Evolutionary conservation across 2,888 invertebrate genomes (phyloP).

Genomic region (Protophormia terraenovae): DNA sequence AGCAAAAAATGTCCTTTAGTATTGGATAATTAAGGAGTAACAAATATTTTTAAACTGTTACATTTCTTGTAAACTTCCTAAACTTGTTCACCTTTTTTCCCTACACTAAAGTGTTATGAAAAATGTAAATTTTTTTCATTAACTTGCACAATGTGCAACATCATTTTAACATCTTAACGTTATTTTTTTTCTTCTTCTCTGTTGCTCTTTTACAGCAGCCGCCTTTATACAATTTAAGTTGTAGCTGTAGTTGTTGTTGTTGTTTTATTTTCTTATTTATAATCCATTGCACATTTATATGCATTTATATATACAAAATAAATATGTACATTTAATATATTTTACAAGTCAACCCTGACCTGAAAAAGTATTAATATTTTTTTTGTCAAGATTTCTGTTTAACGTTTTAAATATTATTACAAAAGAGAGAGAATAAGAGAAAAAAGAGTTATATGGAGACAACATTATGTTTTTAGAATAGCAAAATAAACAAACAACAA

Average conservation of each 20-base stretch:
- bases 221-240: slow-evolving; percentile 24
- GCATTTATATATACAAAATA: slow-evolving; percentile 32
- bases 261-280: slow-evolving; percentile 18
- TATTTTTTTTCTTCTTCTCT: neutral
- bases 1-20: too few species aligned
- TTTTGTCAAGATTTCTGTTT: slow-evolving; percentile 19
- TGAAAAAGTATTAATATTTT: slow-evolving; percentile 63
- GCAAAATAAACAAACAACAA: neutral
- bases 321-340: slow-evolving; percentile 59
- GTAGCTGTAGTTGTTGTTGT: slow-evolving; percentile 11
- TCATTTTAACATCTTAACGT: slow-evolving; percentile 44
- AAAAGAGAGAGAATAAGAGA: slow-evolving; percentile 10
- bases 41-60: neutral
- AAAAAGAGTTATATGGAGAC: slow-evolving; percentile 10
- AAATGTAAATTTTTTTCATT: neutral
- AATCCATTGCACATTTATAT: slow-evolving; percentile 58
- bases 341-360: slow-evolving; percentile 67
- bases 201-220: slow-evolving; percentile 43
- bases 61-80: too few species aligned
- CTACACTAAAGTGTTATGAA: neutral
- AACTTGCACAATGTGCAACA: slow-evolving; percentile 27
- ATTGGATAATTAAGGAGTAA: too few species aligned
- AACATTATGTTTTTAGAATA: too few species aligned
- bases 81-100: neutral
- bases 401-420: slow-evolving; percentile 40